phyloP scores from a whole-genome alignment of 2,113 vertebrate genomes.

The Corvus moneduloides region DNA sequence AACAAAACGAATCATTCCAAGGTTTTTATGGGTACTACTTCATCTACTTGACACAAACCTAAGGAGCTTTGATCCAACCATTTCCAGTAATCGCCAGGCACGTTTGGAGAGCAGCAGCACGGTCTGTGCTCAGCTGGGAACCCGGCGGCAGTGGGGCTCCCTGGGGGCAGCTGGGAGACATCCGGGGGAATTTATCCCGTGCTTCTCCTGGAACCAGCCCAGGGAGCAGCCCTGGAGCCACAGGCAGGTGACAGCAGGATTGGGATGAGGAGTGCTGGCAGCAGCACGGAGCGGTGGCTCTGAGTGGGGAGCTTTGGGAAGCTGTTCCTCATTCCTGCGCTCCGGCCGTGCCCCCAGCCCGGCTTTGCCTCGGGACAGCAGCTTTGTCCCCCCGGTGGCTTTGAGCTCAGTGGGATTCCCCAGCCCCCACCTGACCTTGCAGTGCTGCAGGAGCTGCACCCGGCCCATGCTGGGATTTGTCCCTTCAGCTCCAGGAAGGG shows the following conservation, averaged over 20 bases:
- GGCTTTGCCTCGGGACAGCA: background rate
- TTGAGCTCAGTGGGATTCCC: background rate
- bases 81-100: background rate
- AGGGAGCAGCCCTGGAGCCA: background rate
- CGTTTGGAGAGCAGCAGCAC: background rate
- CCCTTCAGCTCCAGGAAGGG: background rate
- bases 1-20: background rate
- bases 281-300: background rate
- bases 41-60: background rate
- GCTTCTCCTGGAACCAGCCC: background rate
- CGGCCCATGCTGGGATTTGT: constrained; percentile 46
- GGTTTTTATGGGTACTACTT: background rate
- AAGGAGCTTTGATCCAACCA: background rate
- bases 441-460: background rate
- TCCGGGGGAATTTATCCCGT: background rate
- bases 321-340: background rate
- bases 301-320: background rate
- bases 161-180: background rate
- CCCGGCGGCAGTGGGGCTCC: background rate
- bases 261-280: background rate
- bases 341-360: background rate
- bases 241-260: background rate
- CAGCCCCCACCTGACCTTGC: background rate
- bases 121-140: background rate
- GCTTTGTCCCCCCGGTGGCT: background rate